Base-by-base conservation (phyloP, 2,113 vertebrate genomes). In the Anhinga rufa region DNA sequence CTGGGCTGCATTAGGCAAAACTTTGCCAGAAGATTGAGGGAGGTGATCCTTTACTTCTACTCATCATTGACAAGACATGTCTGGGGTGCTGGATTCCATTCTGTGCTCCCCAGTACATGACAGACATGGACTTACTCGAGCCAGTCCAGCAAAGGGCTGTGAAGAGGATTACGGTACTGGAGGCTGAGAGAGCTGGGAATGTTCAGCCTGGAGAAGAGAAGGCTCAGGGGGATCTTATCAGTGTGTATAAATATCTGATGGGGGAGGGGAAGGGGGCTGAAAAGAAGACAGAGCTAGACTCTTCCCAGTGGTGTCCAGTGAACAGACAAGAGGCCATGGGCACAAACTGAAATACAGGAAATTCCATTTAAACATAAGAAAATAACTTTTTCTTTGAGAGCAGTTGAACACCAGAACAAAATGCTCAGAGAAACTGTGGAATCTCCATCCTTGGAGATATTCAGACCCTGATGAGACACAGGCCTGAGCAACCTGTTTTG, bases 331-430 rank as follows among this genome's bases (percentile, higher is more conserved):
- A 64, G 65, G 28, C 15, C 32, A 82, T 21, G 13, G 32, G 6
- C 0, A 1, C 31, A 82, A 82, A 69, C 3, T 44, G 40, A 64
- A 82, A 62, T 68, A 64, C 17, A 89, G 34, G 24, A 89, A 87
- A 76, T 66, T 80, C 74, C 42, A 61, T 51, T 38, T 87, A 44
- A 81, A 75, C 11, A 8, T 42, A 9, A 55, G 9, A 26, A 32
- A 60, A 36, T 60, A 6, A 2, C 1, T 49, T 66, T 61, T 78
- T 31, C 16, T 81, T 75, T 95, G 48, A 48, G 16, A 60, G 7
- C 32, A 2, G 4, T 60, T 2, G 2, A 69, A 71, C 16, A 21
- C 7, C 24, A 0, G 1, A 74, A 86, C 3, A 54, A 51, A 84
- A 38, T 26, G 4, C 20, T 75, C 22, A 48, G 20, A 86, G 34